Evolutionary conservation across 2,797 vertebrate species (phyloP).

Genomic region (Coregonus sp.): DNA sequence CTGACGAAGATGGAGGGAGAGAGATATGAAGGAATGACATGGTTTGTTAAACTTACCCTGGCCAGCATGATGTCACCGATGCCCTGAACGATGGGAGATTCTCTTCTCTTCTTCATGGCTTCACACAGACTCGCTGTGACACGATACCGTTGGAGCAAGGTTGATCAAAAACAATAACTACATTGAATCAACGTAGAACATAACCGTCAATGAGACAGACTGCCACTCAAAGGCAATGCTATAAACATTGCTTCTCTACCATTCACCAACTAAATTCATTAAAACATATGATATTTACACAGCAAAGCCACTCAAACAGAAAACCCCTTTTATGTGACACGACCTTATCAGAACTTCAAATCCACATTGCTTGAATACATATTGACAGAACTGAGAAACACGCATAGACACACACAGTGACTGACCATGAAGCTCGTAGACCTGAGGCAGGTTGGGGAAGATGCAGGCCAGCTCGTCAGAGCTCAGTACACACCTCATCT

Average conservation of each 20-base stretch:
- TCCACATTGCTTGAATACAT: background rate
- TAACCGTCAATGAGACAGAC: background rate
- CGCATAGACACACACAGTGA: conserved; percentile 1
- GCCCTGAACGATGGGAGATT: conserved; percentile 83
- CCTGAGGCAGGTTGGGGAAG: conserved; percentile 89
- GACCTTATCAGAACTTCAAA: background rate
- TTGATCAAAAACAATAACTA: background rate
- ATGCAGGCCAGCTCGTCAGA: conserved; percentile 86
- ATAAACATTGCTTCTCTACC: background rate
- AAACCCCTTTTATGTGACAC: too few species aligned
- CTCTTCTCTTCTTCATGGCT: conserved; percentile 87
- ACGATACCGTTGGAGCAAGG: background rate
- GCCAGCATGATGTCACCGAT: conserved; percentile 89
- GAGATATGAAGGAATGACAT: background rate
- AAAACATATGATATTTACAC: background rate
- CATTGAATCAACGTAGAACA: background rate
- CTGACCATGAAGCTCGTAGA: conserved; percentile 91
- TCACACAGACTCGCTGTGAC: conserved; percentile 86
- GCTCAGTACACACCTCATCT: conserved; percentile 82
- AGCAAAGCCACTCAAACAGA: background rate
- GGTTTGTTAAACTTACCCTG: conserved; percentile 71
- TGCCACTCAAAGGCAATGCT: background rate
- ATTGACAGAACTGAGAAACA: conserved; percentile 8
- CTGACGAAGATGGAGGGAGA: background rate
- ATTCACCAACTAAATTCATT: background rate